A percentile compares a stretch with the other conserved stretches of the same genome.
Conservation (phyloP, 2,888 invertebrate genomes). For the Aphidoletes aphidimyza region DNA sequence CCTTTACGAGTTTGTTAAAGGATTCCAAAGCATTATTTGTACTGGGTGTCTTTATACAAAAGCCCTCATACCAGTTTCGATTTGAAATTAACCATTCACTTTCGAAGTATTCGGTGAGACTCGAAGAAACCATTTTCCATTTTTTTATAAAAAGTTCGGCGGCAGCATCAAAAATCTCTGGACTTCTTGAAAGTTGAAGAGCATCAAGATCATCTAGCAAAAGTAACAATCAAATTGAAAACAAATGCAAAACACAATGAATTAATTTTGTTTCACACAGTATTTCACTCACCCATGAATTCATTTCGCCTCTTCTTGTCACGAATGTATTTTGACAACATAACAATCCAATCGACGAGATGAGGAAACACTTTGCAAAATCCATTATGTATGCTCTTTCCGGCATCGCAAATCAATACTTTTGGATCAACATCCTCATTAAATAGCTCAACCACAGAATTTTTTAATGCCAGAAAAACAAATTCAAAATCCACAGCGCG, state of each 20-base stretch:
- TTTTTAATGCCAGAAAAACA: background rate
- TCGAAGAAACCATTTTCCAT: background rate
- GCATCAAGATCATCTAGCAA: background rate
- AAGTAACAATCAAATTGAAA: too few species aligned
- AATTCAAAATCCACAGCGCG: background rate
- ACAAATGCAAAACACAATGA: too few species aligned
- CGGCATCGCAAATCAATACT: background rate
- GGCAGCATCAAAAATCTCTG: background rate
- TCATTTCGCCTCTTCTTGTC: background rate
- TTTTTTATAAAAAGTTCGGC: background rate
- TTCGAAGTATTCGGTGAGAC: background rate
- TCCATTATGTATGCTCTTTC: background rate
- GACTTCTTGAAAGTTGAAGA: background rate
- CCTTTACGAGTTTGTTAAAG: background rate
- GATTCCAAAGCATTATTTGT: background rate
- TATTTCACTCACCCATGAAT: too few species aligned
- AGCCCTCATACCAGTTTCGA: slow-evolving; percentile 6
- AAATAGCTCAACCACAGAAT: background rate
- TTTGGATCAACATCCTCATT: background rate
- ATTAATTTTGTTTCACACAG: too few species aligned
- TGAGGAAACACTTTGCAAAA: too few species aligned
- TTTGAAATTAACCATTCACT: background rate
- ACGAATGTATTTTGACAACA: background rate
- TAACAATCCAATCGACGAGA: background rate
- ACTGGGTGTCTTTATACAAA: background rate